Percentiles rank a stretch among this genome's conserved stretches.
Conservation (phyloP, 2,797 vertebrate genomes). For the Propithecus deckenii region DNA sequence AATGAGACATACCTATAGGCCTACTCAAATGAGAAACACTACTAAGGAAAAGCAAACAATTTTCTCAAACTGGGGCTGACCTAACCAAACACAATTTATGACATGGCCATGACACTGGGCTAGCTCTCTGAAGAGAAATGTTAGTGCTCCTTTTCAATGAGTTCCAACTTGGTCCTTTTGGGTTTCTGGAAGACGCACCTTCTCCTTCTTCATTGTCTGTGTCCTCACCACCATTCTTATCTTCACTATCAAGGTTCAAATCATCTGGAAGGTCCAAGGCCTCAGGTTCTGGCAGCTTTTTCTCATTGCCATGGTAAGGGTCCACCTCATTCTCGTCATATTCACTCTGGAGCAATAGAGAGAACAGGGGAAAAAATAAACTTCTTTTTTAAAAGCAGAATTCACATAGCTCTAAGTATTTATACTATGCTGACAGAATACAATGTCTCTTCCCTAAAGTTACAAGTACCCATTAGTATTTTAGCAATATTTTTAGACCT, state of each 20-base stretch:
- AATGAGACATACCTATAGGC: not conserved
- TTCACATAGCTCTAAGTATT: not conserved
- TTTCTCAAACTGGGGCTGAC: not conserved
- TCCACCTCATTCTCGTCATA: constrained; percentile 97
- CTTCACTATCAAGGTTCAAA: constrained; percentile 92
- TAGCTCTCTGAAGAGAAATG: not conserved
- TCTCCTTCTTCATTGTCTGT: constrained; percentile 79
- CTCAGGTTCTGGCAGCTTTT: constrained; percentile 90
- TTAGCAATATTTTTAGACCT: constrained; percentile 22
- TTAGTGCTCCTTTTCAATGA: not conserved
- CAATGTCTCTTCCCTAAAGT: not conserved
- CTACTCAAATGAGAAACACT: not conserved
- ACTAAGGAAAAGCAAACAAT: not conserved
- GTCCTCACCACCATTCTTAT: constrained; percentile 85
- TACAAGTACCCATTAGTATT: not conserved
- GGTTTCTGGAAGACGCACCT: constrained; percentile 76
- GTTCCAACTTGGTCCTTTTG: not conserved
- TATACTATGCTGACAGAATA: not conserved
- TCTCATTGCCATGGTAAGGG: constrained; percentile 94
- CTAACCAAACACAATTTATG: not conserved
- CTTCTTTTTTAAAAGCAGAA: too few species aligned
- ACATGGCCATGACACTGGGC: not conserved
- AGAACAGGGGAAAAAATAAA: not conserved
- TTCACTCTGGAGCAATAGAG: constrained; percentile 87
- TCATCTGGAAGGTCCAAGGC: constrained; percentile 94